A percentile compares a stretch with the other conserved stretches of the same genome.
Conservation (phyloP, 2,888 invertebrate species). For the Drymonia ruficornis region DNA sequence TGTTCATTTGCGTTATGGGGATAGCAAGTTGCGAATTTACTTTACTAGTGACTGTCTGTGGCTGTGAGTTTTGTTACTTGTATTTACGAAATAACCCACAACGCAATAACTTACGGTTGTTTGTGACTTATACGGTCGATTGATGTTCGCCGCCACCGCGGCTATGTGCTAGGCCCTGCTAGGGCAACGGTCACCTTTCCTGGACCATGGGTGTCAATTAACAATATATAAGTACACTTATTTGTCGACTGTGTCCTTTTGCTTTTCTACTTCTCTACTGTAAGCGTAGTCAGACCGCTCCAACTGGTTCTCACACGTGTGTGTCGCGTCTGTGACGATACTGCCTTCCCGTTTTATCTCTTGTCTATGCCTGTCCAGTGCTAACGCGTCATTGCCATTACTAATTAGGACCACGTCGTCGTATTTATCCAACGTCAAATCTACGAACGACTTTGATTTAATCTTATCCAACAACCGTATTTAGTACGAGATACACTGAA, state of each 20-base stretch:
- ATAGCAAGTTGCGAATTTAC: slow-evolving; percentile 3
- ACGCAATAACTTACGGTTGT: slow-evolving; percentile 30
- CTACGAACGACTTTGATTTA: slow-evolving; percentile 30
- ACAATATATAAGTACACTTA: background rate
- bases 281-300: background rate
- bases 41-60: slow-evolving; percentile 20
- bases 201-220: slow-evolving; percentile 21
- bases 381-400: background rate
- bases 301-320: no score
- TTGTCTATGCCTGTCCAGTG: background rate
- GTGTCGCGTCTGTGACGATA: background rate
- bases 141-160: slow-evolving; percentile 17
- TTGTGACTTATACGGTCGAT: slow-evolving; percentile 39
- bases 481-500: no score
- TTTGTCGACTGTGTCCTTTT: background rate
- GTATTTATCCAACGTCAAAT: slow-evolving; percentile 22
- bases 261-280: background rate
- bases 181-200: background rate
- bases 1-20: background rate
- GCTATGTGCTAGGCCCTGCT: slow-evolving; percentile 8
- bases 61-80: slow-evolving; percentile 27
- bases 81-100: slow-evolving; percentile 18
- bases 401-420: background rate
- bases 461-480: slow-evolving; percentile 26
- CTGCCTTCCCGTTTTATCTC: background rate